These are phyloP conservation scores for Melitaea athalia DNA, from an alignment of 2,888 invertebrate genomes.

Conservation along the genomic window DNA sequence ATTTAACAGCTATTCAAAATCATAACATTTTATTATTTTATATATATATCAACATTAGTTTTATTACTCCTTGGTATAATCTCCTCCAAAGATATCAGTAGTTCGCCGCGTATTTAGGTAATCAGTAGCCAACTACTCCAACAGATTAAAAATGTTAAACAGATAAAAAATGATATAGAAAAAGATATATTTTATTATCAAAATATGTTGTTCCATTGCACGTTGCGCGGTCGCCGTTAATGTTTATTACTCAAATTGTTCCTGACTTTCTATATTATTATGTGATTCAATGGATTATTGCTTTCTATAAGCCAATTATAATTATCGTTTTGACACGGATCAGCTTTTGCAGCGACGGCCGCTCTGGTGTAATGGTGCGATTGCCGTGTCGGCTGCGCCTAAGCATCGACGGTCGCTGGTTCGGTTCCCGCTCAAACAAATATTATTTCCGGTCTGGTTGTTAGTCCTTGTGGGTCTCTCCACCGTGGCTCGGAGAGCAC, in stretches of 20 bases:
- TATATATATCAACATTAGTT: too few relatives aligned
- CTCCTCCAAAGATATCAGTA: not conserved
- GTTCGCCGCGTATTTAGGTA: not conserved
- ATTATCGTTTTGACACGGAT: constrained; percentile 2
- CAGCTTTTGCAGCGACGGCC: not conserved
- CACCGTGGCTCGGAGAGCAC: too few relatives aligned
- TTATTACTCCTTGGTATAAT: too few relatives aligned
- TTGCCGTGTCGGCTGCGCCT: too few relatives aligned
- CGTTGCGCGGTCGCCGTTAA: constrained; percentile 51
- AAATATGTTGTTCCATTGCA: constrained; percentile 30
- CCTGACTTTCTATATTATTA: not conserved
- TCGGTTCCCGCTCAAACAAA: too few relatives aligned
- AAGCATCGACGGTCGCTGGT: too few relatives aligned
- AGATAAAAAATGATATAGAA: constrained; percentile 8
- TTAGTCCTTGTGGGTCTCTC: too few relatives aligned
- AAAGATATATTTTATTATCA: constrained; percentile 12
- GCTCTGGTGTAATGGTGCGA: too few relatives aligned
- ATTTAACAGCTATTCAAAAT: too few relatives aligned
- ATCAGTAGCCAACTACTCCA: not conserved
- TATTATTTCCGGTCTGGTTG: too few relatives aligned
- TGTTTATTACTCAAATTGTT: constrained; percentile 27
- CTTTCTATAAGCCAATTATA: not conserved
- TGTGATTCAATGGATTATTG: constrained; percentile 13
- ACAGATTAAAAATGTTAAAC: constrained; percentile 11
- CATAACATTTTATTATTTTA: too few relatives aligned